Evolutionary conservation across 2,888 invertebrate genomes (phyloP).

Genomic region (Hypolimnas misippus): DNA sequence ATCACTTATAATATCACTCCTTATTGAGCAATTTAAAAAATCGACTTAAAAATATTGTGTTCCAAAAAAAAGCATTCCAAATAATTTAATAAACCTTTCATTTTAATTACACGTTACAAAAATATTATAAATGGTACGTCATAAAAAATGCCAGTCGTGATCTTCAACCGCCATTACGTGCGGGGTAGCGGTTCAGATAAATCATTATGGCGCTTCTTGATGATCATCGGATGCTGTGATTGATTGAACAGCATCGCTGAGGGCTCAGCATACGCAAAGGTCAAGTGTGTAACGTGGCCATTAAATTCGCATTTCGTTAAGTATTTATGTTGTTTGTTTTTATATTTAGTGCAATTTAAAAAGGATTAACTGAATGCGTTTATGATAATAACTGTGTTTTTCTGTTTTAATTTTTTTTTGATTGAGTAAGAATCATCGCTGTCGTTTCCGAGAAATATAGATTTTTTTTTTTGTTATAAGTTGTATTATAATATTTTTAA

Average conservation of each 20-base stretch:
- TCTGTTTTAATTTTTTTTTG: not conserved
- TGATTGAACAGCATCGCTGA: slow-evolving; percentile 54
- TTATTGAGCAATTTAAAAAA: too few species aligned
- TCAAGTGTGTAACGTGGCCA: slow-evolving; percentile 31
- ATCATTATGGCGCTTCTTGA: slow-evolving; percentile 81
- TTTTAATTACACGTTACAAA: slow-evolving; percentile 37
- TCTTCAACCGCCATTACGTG: slow-evolving; percentile 48
- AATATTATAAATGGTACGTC: slow-evolving; percentile 31
- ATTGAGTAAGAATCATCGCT: not conserved
- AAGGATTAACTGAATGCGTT: slow-evolving; percentile 34
- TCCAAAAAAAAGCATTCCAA: too few species aligned
- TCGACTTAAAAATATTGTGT: too few species aligned
- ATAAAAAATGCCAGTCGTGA: slow-evolving; percentile 51
- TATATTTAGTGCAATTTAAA: slow-evolving; percentile 37
- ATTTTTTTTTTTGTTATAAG: too few species aligned
- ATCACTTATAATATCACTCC: too few species aligned
- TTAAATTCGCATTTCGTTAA: slow-evolving; percentile 41
- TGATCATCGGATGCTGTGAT: slow-evolving; percentile 72
- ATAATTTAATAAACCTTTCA: slow-evolving; percentile 12
- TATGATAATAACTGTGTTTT: slow-evolving; percentile 14
- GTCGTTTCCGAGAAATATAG: not conserved
- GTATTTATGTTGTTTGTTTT: slow-evolving; percentile 34
- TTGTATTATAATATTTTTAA: too few species aligned
- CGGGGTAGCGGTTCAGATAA: slow-evolving; percentile 56
- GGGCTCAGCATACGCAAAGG: slow-evolving; percentile 34